Evolutionary conservation across 2,888 invertebrate genomes (phyloP).

Genomic region (Tetheella fluctuosa): DNA sequence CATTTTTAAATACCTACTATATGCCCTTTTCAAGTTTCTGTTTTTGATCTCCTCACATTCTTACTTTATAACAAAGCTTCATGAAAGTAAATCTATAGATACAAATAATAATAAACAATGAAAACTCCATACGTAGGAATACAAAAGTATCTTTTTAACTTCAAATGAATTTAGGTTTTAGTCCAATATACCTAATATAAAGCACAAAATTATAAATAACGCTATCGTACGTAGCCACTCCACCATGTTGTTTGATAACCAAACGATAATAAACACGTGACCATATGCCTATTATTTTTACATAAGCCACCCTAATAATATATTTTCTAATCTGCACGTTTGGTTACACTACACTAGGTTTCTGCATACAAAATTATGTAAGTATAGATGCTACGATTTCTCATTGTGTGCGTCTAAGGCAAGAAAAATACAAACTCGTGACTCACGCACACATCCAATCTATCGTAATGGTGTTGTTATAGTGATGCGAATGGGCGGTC

Average conservation of each 20-base stretch:
- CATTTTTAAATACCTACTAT: too few species aligned
- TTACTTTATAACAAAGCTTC: too few species aligned
- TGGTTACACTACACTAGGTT: slow-evolving; percentile 22
- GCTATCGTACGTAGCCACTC: neutral
- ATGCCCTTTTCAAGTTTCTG: too few species aligned
- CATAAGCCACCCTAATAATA: slow-evolving; percentile 1
- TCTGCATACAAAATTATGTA: slow-evolving; percentile 44
- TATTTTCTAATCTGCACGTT: slow-evolving; percentile 3
- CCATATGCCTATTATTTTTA: slow-evolving; percentile 1
- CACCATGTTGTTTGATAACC: neutral
- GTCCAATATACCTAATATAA: neutral
- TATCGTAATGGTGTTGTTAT: slow-evolving; percentile 36
- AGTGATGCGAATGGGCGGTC: slow-evolving; percentile 47
- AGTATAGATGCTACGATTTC: slow-evolving; percentile 20
- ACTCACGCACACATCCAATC: slow-evolving; percentile 48
- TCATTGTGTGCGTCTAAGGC: slow-evolving; percentile 42
- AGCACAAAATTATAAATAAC: neutral
- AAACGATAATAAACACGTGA: slow-evolving; percentile 5
- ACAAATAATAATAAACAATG: too few species aligned
- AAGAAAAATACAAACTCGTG: slow-evolving; percentile 49
- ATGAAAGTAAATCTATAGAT: too few species aligned
- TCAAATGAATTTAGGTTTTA: too few species aligned
- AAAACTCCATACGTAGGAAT: too few species aligned
- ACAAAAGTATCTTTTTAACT: too few species aligned
- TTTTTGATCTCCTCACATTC: too few species aligned